phyloP scores from a whole-genome alignment of 1,140 invertebrate genomes.

The Leucophenga varia region DNA sequence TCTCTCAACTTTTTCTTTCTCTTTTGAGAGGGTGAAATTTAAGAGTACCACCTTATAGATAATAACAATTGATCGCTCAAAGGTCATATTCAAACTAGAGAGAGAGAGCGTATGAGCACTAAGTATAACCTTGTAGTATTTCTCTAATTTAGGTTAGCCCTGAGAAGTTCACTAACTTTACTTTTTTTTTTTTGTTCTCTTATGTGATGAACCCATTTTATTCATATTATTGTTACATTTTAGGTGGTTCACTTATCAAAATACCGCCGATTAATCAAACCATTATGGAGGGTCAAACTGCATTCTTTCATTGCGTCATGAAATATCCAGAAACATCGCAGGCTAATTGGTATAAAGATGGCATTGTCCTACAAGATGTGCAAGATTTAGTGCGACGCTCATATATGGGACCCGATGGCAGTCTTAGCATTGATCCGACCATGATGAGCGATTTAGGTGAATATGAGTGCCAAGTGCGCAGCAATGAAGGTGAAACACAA shows the following conservation, averaged over 20 bases:
- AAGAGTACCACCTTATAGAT: too few species aligned
- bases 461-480: slow-evolving; percentile 85
- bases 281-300: slow-evolving; percentile 79
- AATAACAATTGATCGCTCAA: too few species aligned
- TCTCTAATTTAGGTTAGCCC: too few species aligned
- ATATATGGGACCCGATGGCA: slow-evolving; percentile 67
- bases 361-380: slow-evolving; percentile 62
- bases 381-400: slow-evolving; percentile 67
- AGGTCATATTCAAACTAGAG: too few species aligned
- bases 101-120: too few species aligned
- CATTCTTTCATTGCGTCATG: slow-evolving; percentile 78
- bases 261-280: slow-evolving; percentile 86
- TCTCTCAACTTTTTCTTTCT: too few species aligned
- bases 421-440: slow-evolving; percentile 73
- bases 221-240: background rate
- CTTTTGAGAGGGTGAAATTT: too few species aligned
- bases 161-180: too few species aligned
- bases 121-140: too few species aligned
- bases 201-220: background rate
- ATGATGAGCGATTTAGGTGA: slow-evolving; percentile 82
- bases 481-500: slow-evolving; percentile 77
- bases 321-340: slow-evolving; percentile 65
- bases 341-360: slow-evolving; percentile 73
- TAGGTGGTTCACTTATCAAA: slow-evolving; percentile 48
- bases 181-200: too few species aligned